phyloP scores from a whole-genome alignment of 2,797 vertebrate genomes.

The Amblyopsis hoosieri region DNA sequence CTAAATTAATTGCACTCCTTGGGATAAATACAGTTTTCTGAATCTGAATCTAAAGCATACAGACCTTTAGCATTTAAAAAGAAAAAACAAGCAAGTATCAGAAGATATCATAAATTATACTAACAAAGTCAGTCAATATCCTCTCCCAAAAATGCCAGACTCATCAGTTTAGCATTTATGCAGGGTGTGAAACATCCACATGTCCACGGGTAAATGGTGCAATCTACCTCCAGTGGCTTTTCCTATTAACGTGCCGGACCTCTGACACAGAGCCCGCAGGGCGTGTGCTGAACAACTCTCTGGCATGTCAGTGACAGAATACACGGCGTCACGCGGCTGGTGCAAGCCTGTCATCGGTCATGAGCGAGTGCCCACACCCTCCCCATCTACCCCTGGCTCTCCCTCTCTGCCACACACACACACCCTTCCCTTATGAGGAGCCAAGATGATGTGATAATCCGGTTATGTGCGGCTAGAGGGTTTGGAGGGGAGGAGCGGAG shows the following conservation, averaged over 20 bases:
- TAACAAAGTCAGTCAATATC: neutral
- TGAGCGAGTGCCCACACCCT: conserved; percentile 20
- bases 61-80: too few relatives aligned
- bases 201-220: conserved; percentile 23
- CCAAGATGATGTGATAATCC: conserved; percentile 54
- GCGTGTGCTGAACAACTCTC: neutral
- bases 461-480: conserved; percentile 52
- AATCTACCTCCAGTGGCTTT: neutral
- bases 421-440: conserved; percentile 32
- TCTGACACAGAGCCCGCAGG: conserved; percentile 4
- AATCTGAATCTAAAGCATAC: too few relatives aligned
- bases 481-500: neutral
- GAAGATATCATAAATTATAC: conserved; percentile 11
- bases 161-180: neutral
- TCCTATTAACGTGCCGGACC: neutral
- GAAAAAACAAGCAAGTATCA: conserved; percentile 8
- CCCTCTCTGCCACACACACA: conserved; percentile 1
- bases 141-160: too few relatives aligned
- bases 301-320: too few relatives aligned
- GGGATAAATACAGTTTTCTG: too few relatives aligned
- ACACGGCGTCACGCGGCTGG: neutral
- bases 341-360: conserved; percentile 37
- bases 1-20: too few relatives aligned
- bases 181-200: conserved; percentile 1
- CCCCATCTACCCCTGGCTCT: conserved; percentile 10